These are phyloP conservation scores for Mallateleia sp. DNA, from an alignment of 2,888 invertebrate species.

Conservation along the genomic window DNA sequence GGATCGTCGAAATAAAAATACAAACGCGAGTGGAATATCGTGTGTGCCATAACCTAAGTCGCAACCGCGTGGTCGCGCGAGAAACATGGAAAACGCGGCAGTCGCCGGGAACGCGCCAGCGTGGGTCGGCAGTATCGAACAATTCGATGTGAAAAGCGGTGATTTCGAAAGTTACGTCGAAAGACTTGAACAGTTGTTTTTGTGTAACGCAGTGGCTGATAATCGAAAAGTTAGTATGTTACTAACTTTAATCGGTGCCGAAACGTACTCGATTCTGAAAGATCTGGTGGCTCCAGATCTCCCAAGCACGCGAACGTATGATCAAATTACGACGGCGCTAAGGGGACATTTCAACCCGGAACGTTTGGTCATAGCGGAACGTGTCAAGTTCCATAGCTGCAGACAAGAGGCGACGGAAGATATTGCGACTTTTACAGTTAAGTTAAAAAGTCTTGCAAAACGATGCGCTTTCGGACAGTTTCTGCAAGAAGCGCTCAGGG, in stretches of 20 bases:
- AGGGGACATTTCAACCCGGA: constrained; percentile 67
- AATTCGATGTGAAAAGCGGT: constrained; percentile 1
- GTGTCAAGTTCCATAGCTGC: constrained; percentile 71
- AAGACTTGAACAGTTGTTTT: constrained; percentile 7
- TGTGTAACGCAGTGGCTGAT: not conserved
- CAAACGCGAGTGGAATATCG: too few relatives aligned
- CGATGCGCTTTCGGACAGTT: constrained; percentile 64
- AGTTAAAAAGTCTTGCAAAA: constrained; percentile 79
- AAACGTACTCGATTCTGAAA: constrained; percentile 59
- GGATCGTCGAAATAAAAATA: too few relatives aligned
- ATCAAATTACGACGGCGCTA: constrained; percentile 59
- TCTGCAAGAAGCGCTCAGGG: constrained; percentile 78
- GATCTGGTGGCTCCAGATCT: constrained; percentile 66
- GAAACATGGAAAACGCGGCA: too few relatives aligned
- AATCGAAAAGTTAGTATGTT: constrained; percentile 28
- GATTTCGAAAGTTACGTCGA: constrained; percentile 15
- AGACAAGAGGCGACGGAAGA: constrained; percentile 52
- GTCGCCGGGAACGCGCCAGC: not conserved
- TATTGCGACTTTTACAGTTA: constrained; percentile 61
- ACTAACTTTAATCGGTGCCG: constrained; percentile 51
- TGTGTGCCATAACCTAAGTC: too few relatives aligned
- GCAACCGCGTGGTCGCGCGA: too few relatives aligned
- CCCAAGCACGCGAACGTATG: constrained; percentile 55
- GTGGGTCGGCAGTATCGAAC: constrained; percentile 21
- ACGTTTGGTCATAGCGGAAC: constrained; percentile 67